Percentiles rank a stretch among this genome's conserved stretches.
phyloP scores from a whole-genome alignment of 1,140 invertebrate species.

The Mycetomoellerius zeteki region DNA sequence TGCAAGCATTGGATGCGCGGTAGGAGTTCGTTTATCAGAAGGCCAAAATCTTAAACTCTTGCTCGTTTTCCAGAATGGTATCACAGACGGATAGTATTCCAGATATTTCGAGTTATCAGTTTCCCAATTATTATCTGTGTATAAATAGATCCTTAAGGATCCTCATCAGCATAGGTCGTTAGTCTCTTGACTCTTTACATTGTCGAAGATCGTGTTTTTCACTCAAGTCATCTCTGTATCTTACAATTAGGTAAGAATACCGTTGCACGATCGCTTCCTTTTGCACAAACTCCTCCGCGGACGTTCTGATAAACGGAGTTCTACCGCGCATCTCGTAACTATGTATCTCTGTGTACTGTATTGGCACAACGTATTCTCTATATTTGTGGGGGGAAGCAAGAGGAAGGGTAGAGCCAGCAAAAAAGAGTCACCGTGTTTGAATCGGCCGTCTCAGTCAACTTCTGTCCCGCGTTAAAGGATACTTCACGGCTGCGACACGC shows the following conservation, averaged over 20 bases:
- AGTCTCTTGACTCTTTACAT: constrained; percentile 18
- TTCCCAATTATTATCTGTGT: not conserved
- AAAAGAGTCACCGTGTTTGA: constrained; percentile 82
- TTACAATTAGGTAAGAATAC: constrained; percentile 27
- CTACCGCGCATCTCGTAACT: constrained; percentile 46
- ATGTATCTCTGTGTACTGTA: constrained; percentile 67
- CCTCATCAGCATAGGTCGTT: not conserved
- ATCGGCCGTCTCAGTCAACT: constrained; percentile 73
- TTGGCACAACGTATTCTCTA: constrained; percentile 69
- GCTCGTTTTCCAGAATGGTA: constrained; percentile 8
- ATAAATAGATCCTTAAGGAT: not conserved
- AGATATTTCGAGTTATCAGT: constrained; percentile 1
- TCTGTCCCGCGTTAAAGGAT: constrained; percentile 70
- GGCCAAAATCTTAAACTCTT: constrained; percentile 14
- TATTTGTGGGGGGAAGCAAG: constrained; percentile 86
- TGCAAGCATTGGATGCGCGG: constrained; percentile 48
- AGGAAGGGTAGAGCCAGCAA: constrained; percentile 87
- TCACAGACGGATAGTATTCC: constrained; percentile 19
- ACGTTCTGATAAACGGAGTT: constrained; percentile 53
- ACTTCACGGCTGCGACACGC: constrained; percentile 66
- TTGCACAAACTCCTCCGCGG: constrained; percentile 17
- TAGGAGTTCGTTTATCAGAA: constrained; percentile 61
- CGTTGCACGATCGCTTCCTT: constrained; percentile 15
- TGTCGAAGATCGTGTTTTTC: not conserved
- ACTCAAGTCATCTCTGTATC: not conserved